Percentiles rank a stretch among this genome's conserved stretches.
These are phyloP conservation scores for Rhincodon typus DNA, from an alignment of 2,797 vertebrate species.

Conservation along the genomic window DNA sequence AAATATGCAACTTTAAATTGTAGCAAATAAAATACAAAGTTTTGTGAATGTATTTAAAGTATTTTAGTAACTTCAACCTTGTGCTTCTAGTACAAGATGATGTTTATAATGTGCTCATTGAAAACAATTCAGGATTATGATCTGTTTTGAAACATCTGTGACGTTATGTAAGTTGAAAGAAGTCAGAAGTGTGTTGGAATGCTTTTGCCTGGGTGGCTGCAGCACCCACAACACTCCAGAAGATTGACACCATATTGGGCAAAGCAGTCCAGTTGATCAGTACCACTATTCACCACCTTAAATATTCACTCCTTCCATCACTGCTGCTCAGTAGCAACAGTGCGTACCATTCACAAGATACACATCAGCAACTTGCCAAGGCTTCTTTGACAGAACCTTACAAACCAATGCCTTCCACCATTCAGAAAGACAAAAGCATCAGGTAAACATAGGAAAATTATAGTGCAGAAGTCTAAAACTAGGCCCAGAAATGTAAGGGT, in stretches of 20 bases:
- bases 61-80: not conserved
- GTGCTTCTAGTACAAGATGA: not conserved
- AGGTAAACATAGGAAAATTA: too few species aligned
- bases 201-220: not conserved
- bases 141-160: not conserved
- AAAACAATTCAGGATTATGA: not conserved
- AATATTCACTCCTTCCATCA: not conserved
- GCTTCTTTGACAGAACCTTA: not conserved
- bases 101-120: not conserved
- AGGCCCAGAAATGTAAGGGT: not conserved
- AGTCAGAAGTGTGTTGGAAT: not conserved
- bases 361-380: not conserved
- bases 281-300: not conserved
- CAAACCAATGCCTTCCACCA: too few species aligned
- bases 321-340: not conserved
- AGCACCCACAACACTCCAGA: not conserved
- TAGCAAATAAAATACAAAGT: not conserved
- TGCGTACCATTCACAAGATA: not conserved
- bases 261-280: not conserved
- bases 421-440: too few species aligned
- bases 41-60: not conserved
- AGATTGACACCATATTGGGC: too few species aligned
- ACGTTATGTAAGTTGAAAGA: not conserved
- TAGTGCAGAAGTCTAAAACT: not conserved
- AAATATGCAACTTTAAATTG: not conserved